phyloP scores from a whole-genome alignment of 1,140 invertebrate genomes.

The Conus betulinus region DNA sequence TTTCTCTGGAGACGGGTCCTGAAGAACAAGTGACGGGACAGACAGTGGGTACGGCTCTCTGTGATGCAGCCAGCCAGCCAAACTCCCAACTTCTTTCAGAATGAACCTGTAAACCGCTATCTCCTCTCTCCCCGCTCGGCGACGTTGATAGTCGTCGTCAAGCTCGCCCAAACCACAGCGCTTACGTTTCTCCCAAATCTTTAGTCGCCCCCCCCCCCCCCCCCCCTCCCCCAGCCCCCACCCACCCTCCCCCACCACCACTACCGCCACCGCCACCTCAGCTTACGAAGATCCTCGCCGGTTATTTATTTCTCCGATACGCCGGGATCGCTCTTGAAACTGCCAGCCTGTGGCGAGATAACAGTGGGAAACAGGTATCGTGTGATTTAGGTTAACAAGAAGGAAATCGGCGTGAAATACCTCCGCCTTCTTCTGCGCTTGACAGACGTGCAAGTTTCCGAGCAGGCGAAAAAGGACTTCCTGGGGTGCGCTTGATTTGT shows the following conservation, averaged over 20 bases:
- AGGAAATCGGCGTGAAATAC: slow-evolving; percentile 5
- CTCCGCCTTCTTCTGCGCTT: not conserved
- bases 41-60: not conserved
- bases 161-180: not conserved
- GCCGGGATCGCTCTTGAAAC: not conserved
- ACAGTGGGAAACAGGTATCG: not conserved
- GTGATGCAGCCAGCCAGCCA: not conserved
- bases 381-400: slow-evolving; percentile 1
- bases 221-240: too few species aligned
- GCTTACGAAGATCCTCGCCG: not conserved
- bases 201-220: too few species aligned
- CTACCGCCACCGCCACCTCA: too few species aligned
- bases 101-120: not conserved
- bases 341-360: not conserved
- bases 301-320: not conserved
- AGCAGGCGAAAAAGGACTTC: not conserved
- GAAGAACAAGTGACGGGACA: not conserved
- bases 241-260: too few species aligned
- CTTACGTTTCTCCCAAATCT: not conserved
- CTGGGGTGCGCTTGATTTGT: slow-evolving; percentile 5
- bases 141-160: not conserved
- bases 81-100: not conserved
- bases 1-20: too few species aligned
- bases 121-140: not conserved
- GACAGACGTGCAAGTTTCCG: not conserved